Conservation (phyloP, 1,140 invertebrate genomes). For the Drepana arcuata region DNA sequence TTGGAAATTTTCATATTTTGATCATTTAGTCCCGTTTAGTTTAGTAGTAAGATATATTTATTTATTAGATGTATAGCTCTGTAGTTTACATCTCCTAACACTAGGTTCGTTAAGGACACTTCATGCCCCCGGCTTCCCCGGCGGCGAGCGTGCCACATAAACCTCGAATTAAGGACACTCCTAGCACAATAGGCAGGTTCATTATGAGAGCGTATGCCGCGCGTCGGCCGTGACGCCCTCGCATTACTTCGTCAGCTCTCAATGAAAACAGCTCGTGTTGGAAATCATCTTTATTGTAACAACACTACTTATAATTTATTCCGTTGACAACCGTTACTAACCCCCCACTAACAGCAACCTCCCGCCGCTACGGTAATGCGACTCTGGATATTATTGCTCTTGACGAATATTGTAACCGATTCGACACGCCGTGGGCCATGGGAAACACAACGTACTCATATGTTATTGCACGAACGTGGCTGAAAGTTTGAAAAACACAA, state of each 20-base stretch:
- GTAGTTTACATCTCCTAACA: constrained; percentile 23
- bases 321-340: constrained; percentile 55
- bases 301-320: constrained; percentile 63
- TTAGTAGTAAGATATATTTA: background rate
- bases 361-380: constrained; percentile 12
- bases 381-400: constrained; percentile 43
- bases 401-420: no score
- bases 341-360: constrained; percentile 20
- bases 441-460: constrained; percentile 2
- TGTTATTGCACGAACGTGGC: background rate
- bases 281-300: constrained; percentile 47
- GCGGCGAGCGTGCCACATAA: constrained; percentile 23
- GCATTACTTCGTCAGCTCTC: constrained; percentile 40
- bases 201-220: constrained; percentile 55
- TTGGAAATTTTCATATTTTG: no score
- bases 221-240: constrained; percentile 56
- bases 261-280: constrained; percentile 49
- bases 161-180: constrained; percentile 52
- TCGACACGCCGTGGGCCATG: constrained; percentile 12
- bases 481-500: constrained; percentile 1
- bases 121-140: constrained; percentile 32
- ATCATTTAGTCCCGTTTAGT: no score
- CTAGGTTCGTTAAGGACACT: constrained; percentile 38
- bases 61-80: background rate
- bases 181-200: constrained; percentile 53